Percentiles rank a stretch among this genome's conserved stretches.
phyloP scores from a whole-genome alignment of 2,113 vertebrate species.

The Alligator mississippiensis region DNA sequence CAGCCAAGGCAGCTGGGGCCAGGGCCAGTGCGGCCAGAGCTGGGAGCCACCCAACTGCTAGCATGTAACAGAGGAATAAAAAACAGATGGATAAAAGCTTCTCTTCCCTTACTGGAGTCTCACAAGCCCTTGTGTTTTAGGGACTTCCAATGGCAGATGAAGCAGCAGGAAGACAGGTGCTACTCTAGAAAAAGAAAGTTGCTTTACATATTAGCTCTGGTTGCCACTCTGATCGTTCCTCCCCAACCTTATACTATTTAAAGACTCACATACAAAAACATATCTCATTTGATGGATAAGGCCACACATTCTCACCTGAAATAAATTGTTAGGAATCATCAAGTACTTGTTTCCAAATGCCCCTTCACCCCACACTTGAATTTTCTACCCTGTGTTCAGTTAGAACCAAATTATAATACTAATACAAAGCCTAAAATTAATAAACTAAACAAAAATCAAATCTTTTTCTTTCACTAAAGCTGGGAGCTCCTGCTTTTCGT shows the following conservation, averaged over 20 bases:
- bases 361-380: not conserved
- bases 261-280: not conserved
- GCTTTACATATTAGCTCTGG: not conserved
- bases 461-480: conserved; percentile 6
- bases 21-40: too few relatives aligned
- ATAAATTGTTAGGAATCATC: not conserved
- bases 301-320: fast-evolving
- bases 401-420: not conserved
- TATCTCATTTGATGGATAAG: not conserved
- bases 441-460: not conserved
- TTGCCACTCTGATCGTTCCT: not conserved
- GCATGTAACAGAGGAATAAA: not conserved
- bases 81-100: not conserved
- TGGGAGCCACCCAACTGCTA: too few relatives aligned
- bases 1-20: too few relatives aligned
- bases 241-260: not conserved
- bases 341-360: not conserved
- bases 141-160: not conserved
- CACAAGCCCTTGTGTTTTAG: not conserved
- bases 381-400: not conserved
- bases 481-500: conserved; percentile 46
- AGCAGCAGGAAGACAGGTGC: not conserved
- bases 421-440: not conserved
- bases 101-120: not conserved
- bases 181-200: not conserved